Evolutionary conservation across 2,888 invertebrate genomes (phyloP).

Genomic region (Chromoteleia sp.): DNA sequence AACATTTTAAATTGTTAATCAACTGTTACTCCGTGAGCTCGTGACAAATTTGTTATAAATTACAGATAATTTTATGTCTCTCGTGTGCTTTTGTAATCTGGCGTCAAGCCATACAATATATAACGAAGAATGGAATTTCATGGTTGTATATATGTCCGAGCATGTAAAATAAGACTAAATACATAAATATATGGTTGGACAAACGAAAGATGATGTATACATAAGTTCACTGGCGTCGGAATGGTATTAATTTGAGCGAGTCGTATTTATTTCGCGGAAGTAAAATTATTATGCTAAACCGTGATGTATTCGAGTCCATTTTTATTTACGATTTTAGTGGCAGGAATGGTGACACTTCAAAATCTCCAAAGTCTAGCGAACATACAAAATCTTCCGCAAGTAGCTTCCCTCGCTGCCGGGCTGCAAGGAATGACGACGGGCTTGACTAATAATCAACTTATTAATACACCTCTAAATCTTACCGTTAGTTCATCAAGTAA

Average conservation of each 20-base stretch:
- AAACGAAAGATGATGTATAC: constrained; percentile 23
- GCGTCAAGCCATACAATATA: constrained; percentile 36
- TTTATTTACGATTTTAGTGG: constrained; percentile 86
- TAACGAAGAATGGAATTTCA: constrained; percentile 40
- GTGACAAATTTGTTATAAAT: constrained; percentile 50
- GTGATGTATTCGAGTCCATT: not conserved
- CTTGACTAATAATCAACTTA: constrained; percentile 87
- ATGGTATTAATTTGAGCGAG: not conserved
- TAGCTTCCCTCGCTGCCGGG: constrained; percentile 87
- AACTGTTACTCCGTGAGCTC: constrained; percentile 27
- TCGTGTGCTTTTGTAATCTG: constrained; percentile 33
- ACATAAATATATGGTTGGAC: constrained; percentile 14
- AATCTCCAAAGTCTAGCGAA: constrained; percentile 93
- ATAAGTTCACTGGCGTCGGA: not conserved
- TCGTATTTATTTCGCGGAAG: not conserved
- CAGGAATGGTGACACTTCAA: constrained; percentile 90
- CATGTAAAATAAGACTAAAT: constrained; percentile 18
- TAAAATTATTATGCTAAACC: not conserved
- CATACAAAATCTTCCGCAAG: constrained; percentile 89
- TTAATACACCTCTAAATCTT: constrained; percentile 93
- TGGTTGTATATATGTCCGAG: not conserved
- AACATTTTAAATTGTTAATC: constrained; percentile 13
- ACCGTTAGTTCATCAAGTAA: constrained; percentile 89
- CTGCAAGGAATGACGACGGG: constrained; percentile 87
- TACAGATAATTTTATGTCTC: constrained; percentile 26